Evolutionary conservation across 2,888 invertebrate species (phyloP), one percentile per base, ranked within the genome.

Genomic region (Drosophila suboccidentalis): DNA sequence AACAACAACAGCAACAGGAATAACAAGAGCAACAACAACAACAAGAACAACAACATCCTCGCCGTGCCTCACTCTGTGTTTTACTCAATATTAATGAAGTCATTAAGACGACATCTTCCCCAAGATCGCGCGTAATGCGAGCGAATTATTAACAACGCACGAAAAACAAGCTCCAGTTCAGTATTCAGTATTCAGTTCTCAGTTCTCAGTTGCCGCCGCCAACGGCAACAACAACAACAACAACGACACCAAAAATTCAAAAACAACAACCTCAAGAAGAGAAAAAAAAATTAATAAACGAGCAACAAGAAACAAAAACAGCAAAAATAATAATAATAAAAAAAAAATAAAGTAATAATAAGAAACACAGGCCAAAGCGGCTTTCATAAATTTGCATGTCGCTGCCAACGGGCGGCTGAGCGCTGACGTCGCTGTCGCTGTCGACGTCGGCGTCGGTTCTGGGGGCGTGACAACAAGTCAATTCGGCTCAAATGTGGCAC

Each of bases 381-480:
- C 86, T 87, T 87, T 87, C 87, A 87, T 87, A 87, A 90, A 87
- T 90, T 90, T 87, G 89, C 89, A 87, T 90, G 87, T 88, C 70
- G 80, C 88, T 75, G 75, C 58, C 62, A 68, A 51, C 51, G 51
- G 61, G 65, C 44, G 60, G 54, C 39, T 19, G 59, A 57, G 62
- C 64, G 64, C 15, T 36, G 32, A 50, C 32, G 46, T 46, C 13
- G 58, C 36, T 36, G 46, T 46, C 13, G 58, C 36, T 36, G 34
- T 11, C 22, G n/a, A 9, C 3, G 46, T 11, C 41, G 39, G 26
- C 32, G 61, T 72, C 50, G 80, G 62, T 68, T 68, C 81, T 78
- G 86, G 87, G 85, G 85, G 83, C 83, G 84, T 87, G 82, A 77
- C 86, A 87, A 84, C 89, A 89, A 89, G 89, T 86, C 86, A 89